A percentile compares a stretch with the other conserved stretches of the same genome.
Conservation (phyloP, 2,888 invertebrate species). For the Hydriomena furcata region DNA sequence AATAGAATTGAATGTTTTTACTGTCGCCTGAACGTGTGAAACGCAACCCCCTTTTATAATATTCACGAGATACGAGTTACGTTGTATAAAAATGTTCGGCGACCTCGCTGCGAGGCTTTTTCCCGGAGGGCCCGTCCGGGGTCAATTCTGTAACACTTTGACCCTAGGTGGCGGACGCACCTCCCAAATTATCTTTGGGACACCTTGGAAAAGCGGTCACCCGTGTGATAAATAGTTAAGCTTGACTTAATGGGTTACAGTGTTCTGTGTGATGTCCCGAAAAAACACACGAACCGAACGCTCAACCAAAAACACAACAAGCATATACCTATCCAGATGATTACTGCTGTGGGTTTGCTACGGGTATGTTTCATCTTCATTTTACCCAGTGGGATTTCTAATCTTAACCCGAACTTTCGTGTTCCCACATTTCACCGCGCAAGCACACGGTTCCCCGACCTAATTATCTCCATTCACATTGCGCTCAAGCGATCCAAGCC, state of each 20-base stretch:
- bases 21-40: conserved; percentile 61
- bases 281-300: conserved; percentile 12
- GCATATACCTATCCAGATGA: conserved; percentile 1
- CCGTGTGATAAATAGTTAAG: conserved; percentile 63
- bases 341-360: conserved; percentile 3
- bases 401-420: conserved; percentile 20
- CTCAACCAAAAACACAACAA: background rate
- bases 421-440: conserved; percentile 18
- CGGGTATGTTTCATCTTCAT: conserved; percentile 16
- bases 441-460: conserved; percentile 28
- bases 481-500: conserved; percentile 31
- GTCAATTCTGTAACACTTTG: conserved; percentile 67
- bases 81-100: conserved; percentile 58
- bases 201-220: conserved; percentile 63
- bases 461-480: conserved; percentile 35
- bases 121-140: conserved; percentile 52
- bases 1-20: conserved; percentile 57
- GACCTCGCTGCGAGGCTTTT: conserved; percentile 62
- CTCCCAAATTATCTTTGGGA: conserved; percentile 69
- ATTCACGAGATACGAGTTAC: conserved; percentile 56
- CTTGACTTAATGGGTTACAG: conserved; percentile 58
- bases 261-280: conserved; percentile 32
- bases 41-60: conserved; percentile 58
- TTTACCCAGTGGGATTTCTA: conserved; percentile 18
- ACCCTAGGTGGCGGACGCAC: conserved; percentile 56